Evolutionary conservation across 2,888 invertebrate genomes (phyloP), one percentile per base, ranked within the genome.

Genomic region (Pristionchus fissidentatus): DNA sequence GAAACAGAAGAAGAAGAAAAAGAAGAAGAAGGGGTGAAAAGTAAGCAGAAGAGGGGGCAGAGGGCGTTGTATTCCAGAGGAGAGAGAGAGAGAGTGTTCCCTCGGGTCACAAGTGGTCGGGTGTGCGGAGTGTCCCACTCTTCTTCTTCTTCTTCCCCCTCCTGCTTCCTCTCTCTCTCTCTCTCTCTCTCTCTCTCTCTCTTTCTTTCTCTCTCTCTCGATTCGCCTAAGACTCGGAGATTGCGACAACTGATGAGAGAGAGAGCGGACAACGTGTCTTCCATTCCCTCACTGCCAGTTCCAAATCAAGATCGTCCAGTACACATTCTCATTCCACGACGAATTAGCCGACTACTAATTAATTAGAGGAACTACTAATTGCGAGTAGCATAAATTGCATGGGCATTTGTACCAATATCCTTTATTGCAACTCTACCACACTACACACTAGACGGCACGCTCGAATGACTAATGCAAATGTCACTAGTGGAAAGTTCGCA

Each of bases 221-320:
- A 57, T 35, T 32, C 35, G 49, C n/a, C n/a, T n/a, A n/a, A 35
- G 49, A 29, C 77, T 77, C 52, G n/a, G 55, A 79, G 79, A 79
- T 79, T 79, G 79, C 79, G 79, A 79, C 79, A 79, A 79, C 79
- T 79, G 79, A 79, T 79, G 79, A 62, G 35, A 38, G 66, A 66
- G 66, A 66, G 77, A 35, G 52, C 19, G 49, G 49, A 77, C 49
- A 52, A 29, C 77, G 49, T 52, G 29, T 52, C 52, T 8, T 35
- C 66, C 75, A 4, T 46, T 49, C 38, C 10, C 19, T 46, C 26
- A 29, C 75, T 15, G 43, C 46, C 19, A 2, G 41, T 70, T 70
- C 70, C 70, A 70, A 49, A 70, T 70, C 70, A 70, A 70, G 70
- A 70, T 70, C 38, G n/a, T n/a, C n/a, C n/a, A n/a, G n/a, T n/a